Conservation (phyloP, 2,888 invertebrate genomes). For the Rhaphigaster nebulosa region DNA sequence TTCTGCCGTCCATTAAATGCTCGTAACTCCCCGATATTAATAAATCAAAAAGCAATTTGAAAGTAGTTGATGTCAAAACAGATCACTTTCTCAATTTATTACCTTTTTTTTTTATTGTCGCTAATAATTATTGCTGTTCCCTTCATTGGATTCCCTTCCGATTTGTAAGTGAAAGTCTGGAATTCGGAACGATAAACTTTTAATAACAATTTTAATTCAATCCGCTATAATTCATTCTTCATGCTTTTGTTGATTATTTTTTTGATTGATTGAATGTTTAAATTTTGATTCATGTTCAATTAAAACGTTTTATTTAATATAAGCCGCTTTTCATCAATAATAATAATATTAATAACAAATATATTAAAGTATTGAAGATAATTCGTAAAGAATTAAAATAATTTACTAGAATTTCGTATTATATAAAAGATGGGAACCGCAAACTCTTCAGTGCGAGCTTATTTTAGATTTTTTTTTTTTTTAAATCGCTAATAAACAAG, state of each 20-base stretch:
- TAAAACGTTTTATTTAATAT: neutral
- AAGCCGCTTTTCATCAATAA: neutral
- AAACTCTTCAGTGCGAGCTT: too few species aligned
- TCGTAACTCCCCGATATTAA: neutral
- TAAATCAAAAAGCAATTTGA: slow-evolving; percentile 35
- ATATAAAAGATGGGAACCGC: too few species aligned
- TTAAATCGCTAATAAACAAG: too few species aligned
- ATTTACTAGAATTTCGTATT: too few species aligned
- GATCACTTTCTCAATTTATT: slow-evolving; percentile 30
- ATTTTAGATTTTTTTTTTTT: too few species aligned
- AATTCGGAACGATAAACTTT: neutral
- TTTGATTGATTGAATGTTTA: neutral
- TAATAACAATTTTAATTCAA: neutral
- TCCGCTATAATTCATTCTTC: neutral
- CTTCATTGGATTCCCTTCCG: neutral
- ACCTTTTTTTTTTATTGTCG: neutral
- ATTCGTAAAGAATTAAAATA: too few species aligned
- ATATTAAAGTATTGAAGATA: too few species aligned
- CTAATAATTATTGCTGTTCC: neutral
- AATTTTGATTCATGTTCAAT: neutral
- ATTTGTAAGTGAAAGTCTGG: neutral
- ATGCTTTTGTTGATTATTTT: neutral
- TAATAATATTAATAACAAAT: too few species aligned
- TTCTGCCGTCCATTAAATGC: slow-evolving; percentile 11
- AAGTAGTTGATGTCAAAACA: slow-evolving; percentile 14